Conservation (phyloP, 2,113 vertebrate genomes). For the Urocolius indicus region DNA sequence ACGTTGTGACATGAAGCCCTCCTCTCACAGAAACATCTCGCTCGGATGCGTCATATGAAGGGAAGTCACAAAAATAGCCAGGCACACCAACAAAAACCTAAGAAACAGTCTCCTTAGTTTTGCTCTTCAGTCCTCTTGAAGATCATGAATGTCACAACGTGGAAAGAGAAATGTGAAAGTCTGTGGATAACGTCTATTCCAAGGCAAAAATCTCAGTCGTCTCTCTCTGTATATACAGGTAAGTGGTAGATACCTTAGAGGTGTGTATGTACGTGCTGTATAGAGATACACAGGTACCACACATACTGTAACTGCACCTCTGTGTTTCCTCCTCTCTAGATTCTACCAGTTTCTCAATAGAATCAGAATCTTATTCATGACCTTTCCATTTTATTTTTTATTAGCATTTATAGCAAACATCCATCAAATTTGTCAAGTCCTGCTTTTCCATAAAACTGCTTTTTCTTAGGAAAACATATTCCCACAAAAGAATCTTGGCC, state of each 20-base stretch:
- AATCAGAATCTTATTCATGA: background rate
- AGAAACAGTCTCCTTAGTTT: background rate
- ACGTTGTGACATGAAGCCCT: accelerated
- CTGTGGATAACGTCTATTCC: background rate
- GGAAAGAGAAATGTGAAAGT: background rate
- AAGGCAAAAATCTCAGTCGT: background rate
- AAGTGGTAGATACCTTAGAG: too few relatives aligned
- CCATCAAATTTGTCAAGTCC: background rate
- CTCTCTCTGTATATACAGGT: background rate
- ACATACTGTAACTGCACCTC: accelerated
- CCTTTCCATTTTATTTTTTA: background rate
- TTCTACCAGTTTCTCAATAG: accelerated
- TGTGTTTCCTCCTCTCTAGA: background rate
- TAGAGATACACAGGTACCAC: background rate
- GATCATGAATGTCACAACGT: background rate
- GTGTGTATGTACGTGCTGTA: accelerated
- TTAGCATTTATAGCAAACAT: background rate
- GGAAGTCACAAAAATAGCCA: background rate
- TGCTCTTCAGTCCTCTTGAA: background rate
- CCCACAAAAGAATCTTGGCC: background rate
- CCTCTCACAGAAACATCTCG: background rate
- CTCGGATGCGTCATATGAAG: accelerated
- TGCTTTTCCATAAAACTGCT: background rate
- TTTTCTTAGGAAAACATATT: background rate
- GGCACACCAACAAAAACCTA: background rate